Evolutionary conservation across 2,113 vertebrate genomes (phyloP).

Genomic region (Clarias gariepinus): DNA sequence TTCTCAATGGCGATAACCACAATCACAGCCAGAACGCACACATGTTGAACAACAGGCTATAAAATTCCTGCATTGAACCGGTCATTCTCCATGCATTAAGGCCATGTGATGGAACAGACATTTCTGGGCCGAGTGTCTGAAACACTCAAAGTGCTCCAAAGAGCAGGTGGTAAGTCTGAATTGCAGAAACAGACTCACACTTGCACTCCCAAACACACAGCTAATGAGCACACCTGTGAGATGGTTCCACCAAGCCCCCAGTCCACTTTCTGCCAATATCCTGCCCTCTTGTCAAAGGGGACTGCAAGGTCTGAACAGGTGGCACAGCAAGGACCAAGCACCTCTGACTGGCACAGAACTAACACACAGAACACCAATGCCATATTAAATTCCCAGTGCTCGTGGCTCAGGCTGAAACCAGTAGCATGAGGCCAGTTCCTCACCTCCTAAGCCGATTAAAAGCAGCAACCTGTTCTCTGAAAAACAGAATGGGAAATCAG

Average conservation of each 20-base stretch:
- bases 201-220: slow-evolving; percentile 68
- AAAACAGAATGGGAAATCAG: slow-evolving; percentile 25
- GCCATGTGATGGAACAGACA: slow-evolving; percentile 74
- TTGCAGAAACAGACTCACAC: slow-evolving; percentile 65
- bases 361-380: slow-evolving; percentile 29
- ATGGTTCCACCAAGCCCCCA: slow-evolving; percentile 46
- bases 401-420: not conserved
- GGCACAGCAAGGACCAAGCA: slow-evolving; percentile 64
- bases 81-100: slow-evolving; percentile 73
- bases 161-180: slow-evolving; percentile 38
- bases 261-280: slow-evolving; percentile 49
- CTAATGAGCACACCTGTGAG: slow-evolving; percentile 76
- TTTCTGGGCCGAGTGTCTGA: slow-evolving; percentile 64
- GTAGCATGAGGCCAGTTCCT: not conserved
- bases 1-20: not conserved
- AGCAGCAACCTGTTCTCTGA: slow-evolving; percentile 54
- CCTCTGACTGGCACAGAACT: slow-evolving; percentile 70
- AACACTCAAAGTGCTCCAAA: slow-evolving; percentile 42
- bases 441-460: slow-evolving; percentile 27
- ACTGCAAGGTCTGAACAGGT: slow-evolving; percentile 67
- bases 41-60: slow-evolving; percentile 73
- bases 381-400: slow-evolving; percentile 28
- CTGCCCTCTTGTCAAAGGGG: slow-evolving; percentile 70
- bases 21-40: slow-evolving; percentile 37
- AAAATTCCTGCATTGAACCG: slow-evolving; percentile 65